Conservation (phyloP, 23 tunicate genomes). For the Botrylloides violaceus region DNA sequence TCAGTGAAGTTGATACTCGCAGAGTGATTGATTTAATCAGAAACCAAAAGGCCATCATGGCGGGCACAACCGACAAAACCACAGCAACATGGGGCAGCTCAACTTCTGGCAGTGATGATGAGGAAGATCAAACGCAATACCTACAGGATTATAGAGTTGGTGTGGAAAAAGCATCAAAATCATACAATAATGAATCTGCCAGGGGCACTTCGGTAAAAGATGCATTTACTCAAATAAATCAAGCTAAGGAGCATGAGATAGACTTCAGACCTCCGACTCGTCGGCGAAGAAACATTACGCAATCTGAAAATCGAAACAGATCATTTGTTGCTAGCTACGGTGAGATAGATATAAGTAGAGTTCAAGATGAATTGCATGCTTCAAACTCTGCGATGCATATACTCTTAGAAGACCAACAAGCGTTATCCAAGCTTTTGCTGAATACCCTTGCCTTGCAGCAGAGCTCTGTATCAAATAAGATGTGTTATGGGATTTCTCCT, state of each 20-base stretch:
- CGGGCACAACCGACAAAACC: slow-evolving; percentile 30
- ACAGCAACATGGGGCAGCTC: slow-evolving; percentile 73
- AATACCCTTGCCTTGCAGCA: slow-evolving; percentile 43
- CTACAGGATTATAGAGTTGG: neutral
- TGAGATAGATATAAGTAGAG: slow-evolving; percentile 4
- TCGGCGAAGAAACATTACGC: slow-evolving; percentile 11
- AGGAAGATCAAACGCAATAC: slow-evolving; percentile 7
- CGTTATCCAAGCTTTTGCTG: slow-evolving; percentile 43
- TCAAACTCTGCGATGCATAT: slow-evolving; percentile 33
- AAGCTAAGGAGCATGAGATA: slow-evolving; percentile 12
- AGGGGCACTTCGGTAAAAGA: neutral
- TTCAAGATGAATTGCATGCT: slow-evolving; percentile 34
- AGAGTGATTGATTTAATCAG: slow-evolving; percentile 15
- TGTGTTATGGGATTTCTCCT: slow-evolving; percentile 62
- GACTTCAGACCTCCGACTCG: slow-evolving; percentile 24
- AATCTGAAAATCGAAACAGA: neutral
- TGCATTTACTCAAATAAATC: slow-evolving; percentile 1
- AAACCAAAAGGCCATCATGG: slow-evolving; percentile 12
- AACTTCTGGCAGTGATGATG: slow-evolving; percentile 34
- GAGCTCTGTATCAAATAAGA: slow-evolving; percentile 6
- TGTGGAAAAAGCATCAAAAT: neutral
- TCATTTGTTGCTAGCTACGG: neutral
- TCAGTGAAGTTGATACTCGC: slow-evolving; percentile 10
- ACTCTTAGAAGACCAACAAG: slow-evolving; percentile 56
- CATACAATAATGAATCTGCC: neutral